Evolutionary conservation across 2,113 vertebrate genomes (phyloP).

Genomic region (Mungos mungo): DNA sequence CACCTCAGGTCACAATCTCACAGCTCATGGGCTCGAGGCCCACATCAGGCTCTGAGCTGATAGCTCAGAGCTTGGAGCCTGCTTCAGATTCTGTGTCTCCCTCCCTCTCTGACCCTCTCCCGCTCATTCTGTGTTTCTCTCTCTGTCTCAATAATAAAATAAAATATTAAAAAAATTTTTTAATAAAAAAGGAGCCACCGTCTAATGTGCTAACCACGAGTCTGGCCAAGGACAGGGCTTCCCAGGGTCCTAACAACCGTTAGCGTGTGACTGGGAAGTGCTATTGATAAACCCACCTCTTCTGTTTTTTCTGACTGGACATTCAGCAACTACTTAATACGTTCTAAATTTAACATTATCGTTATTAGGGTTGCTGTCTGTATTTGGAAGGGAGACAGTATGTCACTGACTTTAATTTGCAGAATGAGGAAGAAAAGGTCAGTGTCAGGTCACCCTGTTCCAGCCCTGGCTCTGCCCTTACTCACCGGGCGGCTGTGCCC

Average conservation of each 20-base stretch:
- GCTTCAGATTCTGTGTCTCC: too few relatives aligned
- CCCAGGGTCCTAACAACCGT: not conserved
- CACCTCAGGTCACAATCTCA: too few relatives aligned
- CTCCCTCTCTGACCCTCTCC: too few relatives aligned
- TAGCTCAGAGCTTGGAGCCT: too few relatives aligned
- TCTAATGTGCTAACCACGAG: not conserved
- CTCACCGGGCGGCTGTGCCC: not conserved
- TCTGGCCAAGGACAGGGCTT: not conserved
- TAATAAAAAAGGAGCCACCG: not conserved
- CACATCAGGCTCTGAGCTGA: too few relatives aligned
- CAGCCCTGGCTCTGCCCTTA: not conserved
- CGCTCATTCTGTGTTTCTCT: too few relatives aligned
- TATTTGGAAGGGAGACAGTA: not conserved
- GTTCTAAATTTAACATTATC: not conserved
- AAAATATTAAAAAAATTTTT: too few relatives aligned
- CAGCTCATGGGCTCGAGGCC: too few relatives aligned
- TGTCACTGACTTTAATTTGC: not conserved
- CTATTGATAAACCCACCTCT: not conserved
- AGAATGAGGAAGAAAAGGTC: not conserved
- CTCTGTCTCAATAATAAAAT: too few relatives aligned
- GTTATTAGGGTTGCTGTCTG: not conserved
- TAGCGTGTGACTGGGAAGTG: not conserved
- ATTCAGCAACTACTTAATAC: not conserved
- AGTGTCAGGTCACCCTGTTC: fast-evolving
- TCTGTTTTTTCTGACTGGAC: not conserved